phyloP scores from a whole-genome alignment of 2,888 invertebrate species.

The Cheilosia pagana region DNA sequence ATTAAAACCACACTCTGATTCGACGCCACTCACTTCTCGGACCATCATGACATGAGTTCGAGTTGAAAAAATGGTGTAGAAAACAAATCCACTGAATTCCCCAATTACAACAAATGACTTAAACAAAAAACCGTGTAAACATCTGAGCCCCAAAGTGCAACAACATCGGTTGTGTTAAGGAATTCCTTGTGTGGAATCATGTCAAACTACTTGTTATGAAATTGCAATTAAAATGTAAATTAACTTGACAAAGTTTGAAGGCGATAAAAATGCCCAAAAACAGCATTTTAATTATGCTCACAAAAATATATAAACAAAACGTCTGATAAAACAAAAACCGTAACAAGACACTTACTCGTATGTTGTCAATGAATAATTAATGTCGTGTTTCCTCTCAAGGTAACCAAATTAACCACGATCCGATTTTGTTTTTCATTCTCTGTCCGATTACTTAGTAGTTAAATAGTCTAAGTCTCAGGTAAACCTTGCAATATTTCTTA shows the following conservation, averaged over 20 bases:
- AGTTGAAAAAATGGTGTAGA: no score
- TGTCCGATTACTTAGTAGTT: slow-evolving; percentile 13
- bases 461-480: slow-evolving; percentile 2
- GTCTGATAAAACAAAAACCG: slow-evolving; percentile 19
- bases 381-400: slow-evolving; percentile 52
- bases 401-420: slow-evolving; percentile 25
- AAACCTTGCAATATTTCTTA: slow-evolving; percentile 18
- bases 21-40: no score
- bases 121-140: neutral
- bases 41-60: no score
- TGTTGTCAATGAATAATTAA: slow-evolving; percentile 53
- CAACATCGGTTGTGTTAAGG: neutral
- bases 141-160: neutral
- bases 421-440: slow-evolving; percentile 5
- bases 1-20: no score
- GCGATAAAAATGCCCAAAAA: neutral
- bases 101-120: neutral
- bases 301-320: slow-evolving; percentile 9
- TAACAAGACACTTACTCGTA: neutral
- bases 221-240: slow-evolving; percentile 29
- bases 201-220: slow-evolving; percentile 15
- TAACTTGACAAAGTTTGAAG: neutral
- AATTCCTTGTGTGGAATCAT: slow-evolving; percentile 4
- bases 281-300: neutral
- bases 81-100: no score